Evolutionary conservation across 2,797 vertebrate species (phyloP).

Genomic region (Sandelia bainsii): DNA sequence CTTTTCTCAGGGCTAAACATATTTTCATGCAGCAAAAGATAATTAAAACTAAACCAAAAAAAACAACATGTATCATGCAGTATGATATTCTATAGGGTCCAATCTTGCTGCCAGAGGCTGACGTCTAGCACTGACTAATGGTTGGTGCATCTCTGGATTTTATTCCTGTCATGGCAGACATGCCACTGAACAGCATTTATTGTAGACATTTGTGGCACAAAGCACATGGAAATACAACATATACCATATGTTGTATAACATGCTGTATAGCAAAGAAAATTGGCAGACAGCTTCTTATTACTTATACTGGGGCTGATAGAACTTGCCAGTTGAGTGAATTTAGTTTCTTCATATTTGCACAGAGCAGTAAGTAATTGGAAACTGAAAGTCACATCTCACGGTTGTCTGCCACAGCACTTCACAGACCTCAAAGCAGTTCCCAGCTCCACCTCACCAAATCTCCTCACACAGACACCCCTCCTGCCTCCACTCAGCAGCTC

Average conservation of each 20-base stretch:
- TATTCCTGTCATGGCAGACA: too few species aligned
- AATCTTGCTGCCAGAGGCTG: too few species aligned
- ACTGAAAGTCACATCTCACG: conserved; percentile 40
- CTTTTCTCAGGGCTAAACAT: too few species aligned
- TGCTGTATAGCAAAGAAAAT: not conserved
- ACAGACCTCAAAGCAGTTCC: conserved; percentile 52
- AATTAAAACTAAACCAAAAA: too few species aligned
- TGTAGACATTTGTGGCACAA: too few species aligned
- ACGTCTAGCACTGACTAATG: too few species aligned
- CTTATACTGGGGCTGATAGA: not conserved
- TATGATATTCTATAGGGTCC: too few species aligned
- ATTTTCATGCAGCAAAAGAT: too few species aligned
- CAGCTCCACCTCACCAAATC: conserved; percentile 27
- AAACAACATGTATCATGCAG: too few species aligned
- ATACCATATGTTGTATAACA: conserved; percentile 6
- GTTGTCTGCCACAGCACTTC: conserved; percentile 40
- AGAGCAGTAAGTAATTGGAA: conserved; percentile 41
- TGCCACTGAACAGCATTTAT: too few species aligned
- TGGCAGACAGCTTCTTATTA: conserved; percentile 1
- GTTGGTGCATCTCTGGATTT: too few species aligned
- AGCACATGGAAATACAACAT: too few species aligned
- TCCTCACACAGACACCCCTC: conserved; percentile 11
- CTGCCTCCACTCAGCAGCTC: not conserved
- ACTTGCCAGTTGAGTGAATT: conserved; percentile 25
- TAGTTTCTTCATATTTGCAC: conserved; percentile 27